Evolutionary conservation across 92 coral and sea anemone species (phyloP).

Genomic region (Porites evermanni): DNA sequence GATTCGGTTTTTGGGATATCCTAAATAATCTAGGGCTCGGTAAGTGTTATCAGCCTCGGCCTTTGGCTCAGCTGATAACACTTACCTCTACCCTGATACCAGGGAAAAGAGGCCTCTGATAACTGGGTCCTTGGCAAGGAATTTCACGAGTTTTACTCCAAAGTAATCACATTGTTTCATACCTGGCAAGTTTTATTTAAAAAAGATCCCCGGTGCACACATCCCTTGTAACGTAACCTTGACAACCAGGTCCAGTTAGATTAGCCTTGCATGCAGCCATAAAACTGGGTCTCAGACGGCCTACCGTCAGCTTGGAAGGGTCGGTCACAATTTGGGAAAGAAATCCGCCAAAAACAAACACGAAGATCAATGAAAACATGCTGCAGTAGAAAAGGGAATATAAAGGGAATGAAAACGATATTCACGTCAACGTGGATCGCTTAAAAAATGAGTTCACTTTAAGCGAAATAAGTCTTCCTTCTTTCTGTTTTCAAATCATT

Average conservation of each 20-base stretch:
- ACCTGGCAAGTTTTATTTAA: conserved; percentile 39
- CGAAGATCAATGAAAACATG: conserved; percentile 15
- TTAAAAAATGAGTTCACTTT: not conserved
- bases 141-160: no score
- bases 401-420: not conserved
- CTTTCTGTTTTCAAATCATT: no score
- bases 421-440: not conserved
- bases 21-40: no score
- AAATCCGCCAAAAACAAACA: conserved; percentile 48
- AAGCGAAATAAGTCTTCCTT: no score
- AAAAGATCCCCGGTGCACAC: conserved; percentile 55
- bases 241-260: conserved; percentile 24
- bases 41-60: no score
- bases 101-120: no score
- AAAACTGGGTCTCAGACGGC: conserved; percentile 54
- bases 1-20: no score
- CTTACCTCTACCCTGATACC: no score
- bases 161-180: not conserved
- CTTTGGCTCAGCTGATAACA: no score
- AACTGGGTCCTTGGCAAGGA: no score
- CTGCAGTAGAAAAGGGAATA: not conserved
- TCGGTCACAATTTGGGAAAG: conserved; percentile 24
- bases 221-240: conserved; percentile 43
- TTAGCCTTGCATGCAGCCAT: conserved; percentile 56
- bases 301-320: conserved; percentile 44